phyloP scores from a whole-genome alignment of 2,888 invertebrate genomes.

The Sarcophaga subvicina region DNA sequence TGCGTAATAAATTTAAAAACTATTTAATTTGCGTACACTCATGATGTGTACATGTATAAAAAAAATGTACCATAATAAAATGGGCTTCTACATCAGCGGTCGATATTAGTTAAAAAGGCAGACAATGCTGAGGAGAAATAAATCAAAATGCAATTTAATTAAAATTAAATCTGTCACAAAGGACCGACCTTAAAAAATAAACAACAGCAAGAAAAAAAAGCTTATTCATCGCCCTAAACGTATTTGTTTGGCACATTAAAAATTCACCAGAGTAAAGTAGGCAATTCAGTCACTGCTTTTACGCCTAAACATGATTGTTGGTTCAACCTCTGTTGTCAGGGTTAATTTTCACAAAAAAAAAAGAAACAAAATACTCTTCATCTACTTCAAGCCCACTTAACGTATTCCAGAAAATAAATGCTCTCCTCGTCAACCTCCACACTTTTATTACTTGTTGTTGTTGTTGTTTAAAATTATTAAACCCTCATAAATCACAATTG shows the following conservation, averaged over 20 bases:
- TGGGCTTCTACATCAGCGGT: no score
- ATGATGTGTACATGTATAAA: no score
- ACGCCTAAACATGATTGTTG: slow-evolving; percentile 37
- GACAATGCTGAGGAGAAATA: slow-evolving; percentile 22
- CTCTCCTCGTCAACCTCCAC: background rate
- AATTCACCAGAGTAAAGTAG: slow-evolving; percentile 33
- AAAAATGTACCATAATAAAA: no score
- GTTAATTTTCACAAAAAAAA: slow-evolving; percentile 63
- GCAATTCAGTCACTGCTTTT: slow-evolving; percentile 37
- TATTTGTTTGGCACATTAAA: slow-evolving; percentile 32
- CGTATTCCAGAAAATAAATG: background rate
- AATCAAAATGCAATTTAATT: slow-evolving; percentile 66
- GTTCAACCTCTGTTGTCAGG: slow-evolving; percentile 65
- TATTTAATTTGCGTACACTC: no score
- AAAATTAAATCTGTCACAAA: slow-evolving; percentile 66
- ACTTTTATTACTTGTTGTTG: background rate
- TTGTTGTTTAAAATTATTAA: slow-evolving; percentile 24
- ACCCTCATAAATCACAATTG: slow-evolving; percentile 64
- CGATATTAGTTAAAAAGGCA: background rate
- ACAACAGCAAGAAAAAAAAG: background rate
- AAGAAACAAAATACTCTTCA: slow-evolving; percentile 29
- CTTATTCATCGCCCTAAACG: slow-evolving; percentile 9
- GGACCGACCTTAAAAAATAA: slow-evolving; percentile 29
- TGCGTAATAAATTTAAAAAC: no score
- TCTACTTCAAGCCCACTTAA: slow-evolving; percentile 31